Conservation (phyloP, 2,888 invertebrate species). For the Tineola bisselliella region DNA sequence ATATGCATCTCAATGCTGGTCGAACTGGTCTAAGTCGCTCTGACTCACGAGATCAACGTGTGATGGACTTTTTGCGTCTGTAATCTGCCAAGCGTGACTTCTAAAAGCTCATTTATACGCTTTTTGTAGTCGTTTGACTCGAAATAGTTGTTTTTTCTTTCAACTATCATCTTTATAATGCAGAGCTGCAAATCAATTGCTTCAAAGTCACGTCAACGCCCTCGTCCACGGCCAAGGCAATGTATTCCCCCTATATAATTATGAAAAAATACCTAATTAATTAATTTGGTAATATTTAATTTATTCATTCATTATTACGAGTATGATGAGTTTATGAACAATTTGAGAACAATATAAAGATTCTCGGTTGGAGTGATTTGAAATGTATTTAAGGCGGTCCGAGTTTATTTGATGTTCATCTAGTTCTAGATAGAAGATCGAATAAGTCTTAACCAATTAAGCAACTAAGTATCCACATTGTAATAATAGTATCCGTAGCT, state of each 20-base stretch:
- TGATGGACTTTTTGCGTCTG: conserved; percentile 44
- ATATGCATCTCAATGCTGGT: conserved; percentile 11
- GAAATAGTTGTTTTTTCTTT: conserved; percentile 36
- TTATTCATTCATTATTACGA: neutral
- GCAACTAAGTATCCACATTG: neutral
- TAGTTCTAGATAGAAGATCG: neutral
- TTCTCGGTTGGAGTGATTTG: neutral
- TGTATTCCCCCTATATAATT: neutral
- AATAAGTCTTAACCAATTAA: conserved; percentile 1
- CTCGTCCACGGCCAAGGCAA: conserved; percentile 35
- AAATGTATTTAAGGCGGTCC: neutral
- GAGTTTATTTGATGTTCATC: neutral
- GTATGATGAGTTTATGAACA: neutral
- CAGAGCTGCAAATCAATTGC: conserved; percentile 38
- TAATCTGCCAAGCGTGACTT: conserved; percentile 50
- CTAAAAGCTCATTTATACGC: conserved; percentile 61
- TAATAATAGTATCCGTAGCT: conserved; percentile 5
- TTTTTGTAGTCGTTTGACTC: conserved; percentile 48
- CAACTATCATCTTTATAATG: conserved; percentile 34
- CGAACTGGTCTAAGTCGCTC: conserved; percentile 12
- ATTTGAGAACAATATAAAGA: neutral
- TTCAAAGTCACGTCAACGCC: conserved; percentile 41
- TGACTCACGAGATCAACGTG: conserved; percentile 33
- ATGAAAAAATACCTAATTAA: neutral
- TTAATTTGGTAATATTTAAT: neutral